phyloP scores from a whole-genome alignment of 2,797 vertebrate species.

The Syndactyla subalaris region DNA sequence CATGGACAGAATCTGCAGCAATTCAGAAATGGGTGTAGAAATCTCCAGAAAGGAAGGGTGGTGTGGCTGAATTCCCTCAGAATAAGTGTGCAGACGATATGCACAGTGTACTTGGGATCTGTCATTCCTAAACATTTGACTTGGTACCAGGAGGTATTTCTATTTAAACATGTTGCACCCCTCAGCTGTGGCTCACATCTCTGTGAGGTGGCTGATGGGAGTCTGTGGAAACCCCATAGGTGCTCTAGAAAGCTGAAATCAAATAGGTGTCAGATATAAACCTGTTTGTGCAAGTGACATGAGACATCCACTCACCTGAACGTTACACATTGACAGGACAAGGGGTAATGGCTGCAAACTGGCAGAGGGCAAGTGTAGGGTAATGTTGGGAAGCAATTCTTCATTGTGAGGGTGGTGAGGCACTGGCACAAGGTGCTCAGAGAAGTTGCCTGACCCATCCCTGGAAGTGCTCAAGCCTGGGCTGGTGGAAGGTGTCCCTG shows the following conservation, averaged over 20 bases:
- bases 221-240: not conserved
- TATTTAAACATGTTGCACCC: accelerated
- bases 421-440: not conserved
- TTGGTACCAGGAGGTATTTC: not conserved
- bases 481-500: accelerated
- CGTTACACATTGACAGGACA: not conserved
- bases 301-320: not conserved
- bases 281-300: not conserved
- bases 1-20: not conserved
- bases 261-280: not conserved
- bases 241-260: not conserved
- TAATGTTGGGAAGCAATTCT: not conserved
- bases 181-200: not conserved
- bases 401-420: accelerated
- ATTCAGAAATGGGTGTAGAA: not conserved
- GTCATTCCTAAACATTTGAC: not conserved
- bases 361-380: too few species aligned
- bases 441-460: not conserved
- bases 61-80: not conserved
- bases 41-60: not conserved
- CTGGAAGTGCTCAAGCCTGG: not conserved
- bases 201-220: not conserved
- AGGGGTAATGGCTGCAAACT: not conserved
- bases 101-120: not conserved
- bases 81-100: not conserved